Evolutionary conservation across 1,140 invertebrate genomes (phyloP).

Genomic region (Solen grandis): DNA sequence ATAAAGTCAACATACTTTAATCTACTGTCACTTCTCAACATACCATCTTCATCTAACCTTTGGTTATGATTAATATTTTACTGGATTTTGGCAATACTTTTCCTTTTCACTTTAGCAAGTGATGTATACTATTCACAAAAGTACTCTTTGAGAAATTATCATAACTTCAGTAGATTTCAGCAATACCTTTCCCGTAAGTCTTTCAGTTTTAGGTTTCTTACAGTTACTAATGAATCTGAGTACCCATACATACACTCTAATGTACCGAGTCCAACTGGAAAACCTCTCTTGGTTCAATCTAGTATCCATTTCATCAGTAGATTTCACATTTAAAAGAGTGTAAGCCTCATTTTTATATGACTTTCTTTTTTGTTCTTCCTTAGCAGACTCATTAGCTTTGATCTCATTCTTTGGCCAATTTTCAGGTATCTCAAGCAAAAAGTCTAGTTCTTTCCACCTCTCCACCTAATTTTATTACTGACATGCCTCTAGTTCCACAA

Average conservation of each 20-base stretch:
- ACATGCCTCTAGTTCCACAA: background rate
- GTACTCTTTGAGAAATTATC: background rate
- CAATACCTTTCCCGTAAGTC: background rate
- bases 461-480: background rate
- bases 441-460: constrained; percentile 7
- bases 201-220: background rate
- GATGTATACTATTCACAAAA: background rate
- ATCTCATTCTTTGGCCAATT: constrained; percentile 8
- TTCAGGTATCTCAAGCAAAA: background rate
- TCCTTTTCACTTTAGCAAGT: background rate
- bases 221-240: background rate
- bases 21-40: constrained; percentile 8
- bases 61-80: constrained; percentile 25
- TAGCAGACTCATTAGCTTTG: background rate
- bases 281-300: constrained; percentile 8
- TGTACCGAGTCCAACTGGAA: background rate
- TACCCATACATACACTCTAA: background rate
- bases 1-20: constrained; percentile 6
- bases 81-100: background rate
- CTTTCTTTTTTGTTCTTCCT: background rate
- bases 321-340: background rate
- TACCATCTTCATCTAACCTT: constrained; percentile 23
- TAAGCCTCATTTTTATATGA: background rate
- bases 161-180: constrained; percentile 7
- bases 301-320: too few species aligned